Base-by-base conservation (phyloP, 2,797 vertebrate genomes). In the Chloroceryle amazona region DNA sequence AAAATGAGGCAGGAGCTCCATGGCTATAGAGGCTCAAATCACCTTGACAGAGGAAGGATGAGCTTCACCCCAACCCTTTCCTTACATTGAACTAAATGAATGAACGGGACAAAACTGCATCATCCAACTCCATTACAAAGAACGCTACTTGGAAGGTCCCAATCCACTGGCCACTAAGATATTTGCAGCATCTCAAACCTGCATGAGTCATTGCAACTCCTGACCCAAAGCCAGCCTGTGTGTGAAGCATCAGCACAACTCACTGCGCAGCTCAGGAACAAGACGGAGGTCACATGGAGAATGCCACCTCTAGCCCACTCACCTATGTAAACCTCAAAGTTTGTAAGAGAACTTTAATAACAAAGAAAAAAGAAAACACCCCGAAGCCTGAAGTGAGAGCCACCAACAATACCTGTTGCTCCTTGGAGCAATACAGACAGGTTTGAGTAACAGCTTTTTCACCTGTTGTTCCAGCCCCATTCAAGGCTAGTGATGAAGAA, bases 271-370 rank as follows among this genome's bases (percentile, higher is more conserved):
- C 12, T 74, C 33, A 33, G 44, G 39, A 61, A 55, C 28, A 61
- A 62, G 42, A 54, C 29, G 51, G 10, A 0, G 1, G 29, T 13
- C 46, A 26, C 3, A 4, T 22, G 8, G 11, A 23, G 10, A 79
- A 57, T 41, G 42, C 22, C 21, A 66, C 3, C 42, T 57, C n/a
- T 10, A 25, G 14, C 31, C 20, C 15, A 21, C 35, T 44, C 25
- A 60, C 46, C n/a, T 31, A 46, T 58, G 39, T 10, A 87, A 89
- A 75, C 29, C 28, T 74, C 66, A 8, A 41, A 52, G 19, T 29
- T 10, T 28, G 4, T 3, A 18, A 15, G 22, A 68, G 10, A 67
- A 23, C 21, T 66, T 28, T 72, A 68, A 16, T 12, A 63, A 52
- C 8, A 65, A 4, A 1, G 15, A 35, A 42, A 12, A 7, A 29